Conservation (phyloP, 2,797 vertebrate species). For the Centropyge bicolor region DNA sequence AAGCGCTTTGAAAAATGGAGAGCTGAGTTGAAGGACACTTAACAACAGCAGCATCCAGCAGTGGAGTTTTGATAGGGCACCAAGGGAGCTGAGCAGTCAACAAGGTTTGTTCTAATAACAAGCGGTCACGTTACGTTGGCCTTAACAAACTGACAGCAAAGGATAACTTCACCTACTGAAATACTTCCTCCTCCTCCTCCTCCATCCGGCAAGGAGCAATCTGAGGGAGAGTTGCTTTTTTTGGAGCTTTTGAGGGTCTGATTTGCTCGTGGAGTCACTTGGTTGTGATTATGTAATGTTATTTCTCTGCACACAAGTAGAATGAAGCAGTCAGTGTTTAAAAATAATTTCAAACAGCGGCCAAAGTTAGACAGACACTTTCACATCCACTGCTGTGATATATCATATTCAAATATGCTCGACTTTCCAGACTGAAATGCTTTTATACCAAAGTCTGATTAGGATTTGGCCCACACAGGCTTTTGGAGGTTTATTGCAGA, state of each 20-base stretch:
- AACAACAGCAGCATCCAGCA: conserved; percentile 38
- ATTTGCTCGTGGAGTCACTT: conserved; percentile 34
- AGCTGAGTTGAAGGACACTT: conserved; percentile 63
- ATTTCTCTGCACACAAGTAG: conserved; percentile 40
- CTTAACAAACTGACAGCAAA: conserved; percentile 50
- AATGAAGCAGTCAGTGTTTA: conserved; percentile 42
- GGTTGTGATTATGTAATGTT: conserved; percentile 50
- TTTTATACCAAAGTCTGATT: background rate
- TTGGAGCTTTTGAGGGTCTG: conserved; percentile 16
- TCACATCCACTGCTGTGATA: background rate
- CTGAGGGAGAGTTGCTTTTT: conserved; percentile 35
- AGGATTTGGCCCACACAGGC: background rate
- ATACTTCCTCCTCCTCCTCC: conserved; percentile 40
- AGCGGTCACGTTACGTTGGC: conserved; percentile 20
- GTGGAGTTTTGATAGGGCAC: conserved; percentile 31
- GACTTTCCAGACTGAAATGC: background rate
- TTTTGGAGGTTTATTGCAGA: background rate
- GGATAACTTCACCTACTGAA: conserved; percentile 38
- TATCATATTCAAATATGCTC: background rate
- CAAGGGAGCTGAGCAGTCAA: conserved; percentile 22
- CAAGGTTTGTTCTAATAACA: conserved; percentile 41
- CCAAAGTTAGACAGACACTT: conserved; percentile 16
- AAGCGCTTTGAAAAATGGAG: conserved; percentile 55
- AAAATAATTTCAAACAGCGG: conserved; percentile 45
- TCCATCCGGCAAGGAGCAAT: conserved; percentile 7